Conservation (phyloP, 2,113 vertebrate genomes). For the Amblyornis subalaris region DNA sequence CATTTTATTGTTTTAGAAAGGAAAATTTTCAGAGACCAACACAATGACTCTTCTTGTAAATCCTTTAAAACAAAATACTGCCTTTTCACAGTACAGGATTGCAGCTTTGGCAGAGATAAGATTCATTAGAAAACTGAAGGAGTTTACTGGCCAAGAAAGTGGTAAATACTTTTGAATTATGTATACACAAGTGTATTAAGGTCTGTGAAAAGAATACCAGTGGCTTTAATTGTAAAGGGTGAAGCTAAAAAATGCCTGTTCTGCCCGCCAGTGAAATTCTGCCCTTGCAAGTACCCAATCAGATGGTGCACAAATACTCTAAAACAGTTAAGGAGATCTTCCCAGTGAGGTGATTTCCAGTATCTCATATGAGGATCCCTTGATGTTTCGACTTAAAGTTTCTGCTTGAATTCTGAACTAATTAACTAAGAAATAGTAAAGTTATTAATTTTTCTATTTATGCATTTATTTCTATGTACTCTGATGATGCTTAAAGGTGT, state of each 20-base stretch:
- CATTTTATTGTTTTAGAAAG: conserved; percentile 5
- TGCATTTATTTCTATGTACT: background rate
- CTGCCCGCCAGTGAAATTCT: background rate
- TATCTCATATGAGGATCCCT: background rate
- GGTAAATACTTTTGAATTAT: background rate
- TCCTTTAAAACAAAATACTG: background rate
- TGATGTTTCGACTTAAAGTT: background rate
- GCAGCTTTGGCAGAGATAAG: background rate
- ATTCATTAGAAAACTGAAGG: background rate
- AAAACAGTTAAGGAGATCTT: background rate
- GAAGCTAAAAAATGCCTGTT: background rate
- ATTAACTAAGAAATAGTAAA: background rate
- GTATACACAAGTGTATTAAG: background rate
- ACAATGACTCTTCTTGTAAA: background rate
- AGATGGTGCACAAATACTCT: background rate
- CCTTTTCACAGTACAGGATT: background rate
- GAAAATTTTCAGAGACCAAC: background rate
- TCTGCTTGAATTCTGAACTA: background rate
- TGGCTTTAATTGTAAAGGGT: background rate
- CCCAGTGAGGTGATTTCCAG: background rate
- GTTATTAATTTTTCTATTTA: background rate
- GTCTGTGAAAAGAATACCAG: background rate
- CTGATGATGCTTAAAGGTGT: background rate
- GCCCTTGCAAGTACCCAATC: background rate
- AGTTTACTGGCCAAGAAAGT: background rate